Base-by-base conservation (phyloP, 35 echinoderm and acorn worm species). In the Holothuria glaberrima region DNA sequence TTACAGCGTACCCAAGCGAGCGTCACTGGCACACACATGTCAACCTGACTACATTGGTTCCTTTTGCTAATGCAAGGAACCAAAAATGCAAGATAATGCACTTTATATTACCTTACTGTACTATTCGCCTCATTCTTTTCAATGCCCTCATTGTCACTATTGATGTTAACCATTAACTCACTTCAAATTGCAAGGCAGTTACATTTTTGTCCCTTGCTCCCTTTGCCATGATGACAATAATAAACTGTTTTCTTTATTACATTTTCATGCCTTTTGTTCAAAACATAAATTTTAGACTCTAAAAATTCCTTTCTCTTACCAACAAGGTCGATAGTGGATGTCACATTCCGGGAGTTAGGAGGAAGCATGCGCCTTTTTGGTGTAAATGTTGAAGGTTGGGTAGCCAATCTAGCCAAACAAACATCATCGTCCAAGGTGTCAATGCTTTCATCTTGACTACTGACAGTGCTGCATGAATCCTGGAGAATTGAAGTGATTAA, bases 311-410 rank as follows among this genome's bases (percentile, higher is more conserved):
- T 32, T 74, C 35, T 74, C 70, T 74, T 74, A 74, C 70, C 70
- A 74, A 74, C 70, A 74, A 6, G 36, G 32, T 74, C 32, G 31
- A 74, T 18, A 38, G 36, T 29, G 70, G 70, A 74, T 74, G 36
- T 74, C 7, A 74, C 32, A 74, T 32, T 74, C 20, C 4, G 32
- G 26, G 32, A 35, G 29, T 0, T 30, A 74, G 32, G 26, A 74
- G 26, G 70, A 74, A 68, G 10, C 64, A 68, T 68, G 22, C 22
- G 5, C n/a, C 64, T 68, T 20, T 68, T 68, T 68, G 64, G 64
- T 68, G 64, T 68, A 68, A 19, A 68, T 68, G 64, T 68, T 68
- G 64, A 4, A 68, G 64, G 64, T 68, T 68, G 64, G 64, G 64
- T 68, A 1, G 64, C 64, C 5, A 68, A 19, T 68, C 64, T 68